phyloP scores from a whole-genome alignment of 2,113 vertebrate species.

The Cryptotis parvus region DNA sequence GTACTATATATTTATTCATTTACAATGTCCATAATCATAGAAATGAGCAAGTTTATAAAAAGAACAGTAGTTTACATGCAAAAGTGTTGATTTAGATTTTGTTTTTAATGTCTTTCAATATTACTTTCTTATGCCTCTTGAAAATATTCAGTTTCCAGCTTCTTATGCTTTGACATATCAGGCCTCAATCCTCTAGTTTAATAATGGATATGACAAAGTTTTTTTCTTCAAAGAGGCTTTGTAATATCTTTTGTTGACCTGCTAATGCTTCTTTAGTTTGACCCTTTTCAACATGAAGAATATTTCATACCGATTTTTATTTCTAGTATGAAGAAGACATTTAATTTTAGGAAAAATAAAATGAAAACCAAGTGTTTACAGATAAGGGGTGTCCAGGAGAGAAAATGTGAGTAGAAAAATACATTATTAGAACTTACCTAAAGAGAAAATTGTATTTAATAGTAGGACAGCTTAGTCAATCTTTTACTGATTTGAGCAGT shows the following conservation, averaged over 20 bases:
- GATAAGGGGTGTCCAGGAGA: neutral
- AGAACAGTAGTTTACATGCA: neutral
- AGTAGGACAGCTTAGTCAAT: neutral
- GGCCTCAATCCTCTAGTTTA: neutral
- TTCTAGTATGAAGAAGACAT: neutral
- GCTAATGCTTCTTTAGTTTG: slow-evolving; percentile 12
- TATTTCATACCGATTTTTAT: neutral
- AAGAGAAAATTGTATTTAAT: neutral
- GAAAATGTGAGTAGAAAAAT: neutral
- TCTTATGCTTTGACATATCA: neutral
- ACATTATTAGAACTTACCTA: neutral
- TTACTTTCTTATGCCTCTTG: neutral
- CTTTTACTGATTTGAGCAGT: neutral
- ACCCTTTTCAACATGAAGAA: slow-evolving; percentile 28
- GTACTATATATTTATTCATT: neutral
- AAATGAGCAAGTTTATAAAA: neutral
- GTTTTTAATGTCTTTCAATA: neutral
- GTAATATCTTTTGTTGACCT: neutral
- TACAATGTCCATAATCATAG: neutral
- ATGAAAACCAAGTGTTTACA: slow-evolving; percentile 20
- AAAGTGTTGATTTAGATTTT: no score
- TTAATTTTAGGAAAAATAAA: slow-evolving; percentile 54
- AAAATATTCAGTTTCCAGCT: neutral
- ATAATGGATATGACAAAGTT: slow-evolving; percentile 7
- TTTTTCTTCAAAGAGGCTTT: neutral